These are phyloP conservation scores for Pedionomus torquatus DNA, from an alignment of 2,113 vertebrate genomes.

Conservation along the genomic window DNA sequence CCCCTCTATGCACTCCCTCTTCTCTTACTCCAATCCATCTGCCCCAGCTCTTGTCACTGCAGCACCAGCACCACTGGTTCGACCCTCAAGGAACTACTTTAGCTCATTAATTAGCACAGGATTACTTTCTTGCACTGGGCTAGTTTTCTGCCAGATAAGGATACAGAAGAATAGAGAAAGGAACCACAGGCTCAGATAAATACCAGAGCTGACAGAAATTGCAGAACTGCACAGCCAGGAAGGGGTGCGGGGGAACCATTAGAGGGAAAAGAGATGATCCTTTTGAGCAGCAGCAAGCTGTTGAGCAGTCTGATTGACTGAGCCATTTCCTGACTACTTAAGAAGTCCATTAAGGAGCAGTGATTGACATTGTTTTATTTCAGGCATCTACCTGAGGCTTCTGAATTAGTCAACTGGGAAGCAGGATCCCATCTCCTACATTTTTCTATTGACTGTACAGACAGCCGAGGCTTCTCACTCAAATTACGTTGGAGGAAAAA, in stretches of 20 bases:
- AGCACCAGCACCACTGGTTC: neutral
- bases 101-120: neutral
- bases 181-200: neutral
- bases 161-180: neutral
- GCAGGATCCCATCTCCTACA: neutral
- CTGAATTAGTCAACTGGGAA: slow-evolving; percentile 37
- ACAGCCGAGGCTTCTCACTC: neutral
- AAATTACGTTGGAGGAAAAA: neutral
- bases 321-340: slow-evolving; percentile 53
- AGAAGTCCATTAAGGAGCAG: slow-evolving; percentile 55
- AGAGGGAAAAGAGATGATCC: neutral
- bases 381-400: slow-evolving; percentile 51
- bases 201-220: neutral
- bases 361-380: slow-evolving; percentile 47
- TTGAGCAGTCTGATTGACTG: slow-evolving; percentile 13
- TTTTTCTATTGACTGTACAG: neutral
- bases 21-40: neutral
- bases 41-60: neutral
- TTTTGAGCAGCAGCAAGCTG: slow-evolving; percentile 6
- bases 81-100: neutral
- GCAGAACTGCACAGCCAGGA: neutral
- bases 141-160: neutral
- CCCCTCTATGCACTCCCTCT: accelerated
- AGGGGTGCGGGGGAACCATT: neutral
- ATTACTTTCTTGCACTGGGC: neutral